Base-by-base conservation (phyloP, 2,797 vertebrate genomes). In the Eulemur rubriventer region DNA sequence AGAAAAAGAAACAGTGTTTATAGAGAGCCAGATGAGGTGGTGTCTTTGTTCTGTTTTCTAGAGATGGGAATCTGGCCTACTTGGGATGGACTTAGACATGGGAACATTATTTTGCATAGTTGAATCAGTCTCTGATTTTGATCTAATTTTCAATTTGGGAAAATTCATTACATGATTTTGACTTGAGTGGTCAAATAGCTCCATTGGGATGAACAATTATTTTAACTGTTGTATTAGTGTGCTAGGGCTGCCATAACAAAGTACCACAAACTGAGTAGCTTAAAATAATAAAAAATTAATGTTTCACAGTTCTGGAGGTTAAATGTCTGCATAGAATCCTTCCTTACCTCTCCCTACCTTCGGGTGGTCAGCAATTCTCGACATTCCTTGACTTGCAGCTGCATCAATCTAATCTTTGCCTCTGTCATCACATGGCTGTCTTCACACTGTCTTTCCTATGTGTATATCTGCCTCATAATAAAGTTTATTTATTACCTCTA, bases 81-180 rank as follows among this genome's bases (percentile, higher is more conserved):
- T 48, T 50, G 55, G 33, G n/a, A 50, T 24, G 30, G 30, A 80
- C 9, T 72, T 75, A 65, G 63, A 83, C 35, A 70, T 17, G 41
- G 38, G 9, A 82, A 57, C 35, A 70, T 65, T 18, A 81, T 48
- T 91, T 90, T 78, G 48, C 57, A 38, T 69, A 50, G 17, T 73
- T 79, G 16, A 72, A 79, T 93, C 38, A 88, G 59, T 65, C 61
- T 61, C 50, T 1, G 4, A 91, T 55, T 76, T 91, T 91, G 22
- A 88, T 14, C 3, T 6, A 75, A 1, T 88, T 91, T 84, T 84
- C 57, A 85, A 7, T 46, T 52, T 91, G 55, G 24, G 20, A 72
- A 59, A 75, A 89, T 80, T 84, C 7, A 63, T 55, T 72, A n/a
- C 24, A 78, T 43, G 28, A 63, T 78, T 93, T 93, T 95, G 73